Base-by-base conservation (phyloP, 2,888 invertebrate genomes). In the Coenonympha glycerion region DNA sequence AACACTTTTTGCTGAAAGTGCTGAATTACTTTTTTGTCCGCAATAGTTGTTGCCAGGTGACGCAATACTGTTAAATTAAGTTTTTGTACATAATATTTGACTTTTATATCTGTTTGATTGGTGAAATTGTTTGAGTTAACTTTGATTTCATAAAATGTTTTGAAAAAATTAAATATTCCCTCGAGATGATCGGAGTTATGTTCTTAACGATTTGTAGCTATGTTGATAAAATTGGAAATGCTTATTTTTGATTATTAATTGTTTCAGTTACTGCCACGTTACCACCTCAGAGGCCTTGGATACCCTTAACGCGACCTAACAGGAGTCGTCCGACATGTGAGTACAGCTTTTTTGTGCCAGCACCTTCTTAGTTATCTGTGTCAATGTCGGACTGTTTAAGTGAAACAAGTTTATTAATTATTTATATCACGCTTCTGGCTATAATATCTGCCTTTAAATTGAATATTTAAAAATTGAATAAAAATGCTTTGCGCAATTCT, bases 221-320 rank as follows among this genome's bases (percentile, higher is more conserved):
- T 2, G 3, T 33, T 33, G 31, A 16, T 33, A 3, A 3, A 11
- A 3, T 13, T 21, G 2, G 8, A 18, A 22, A 40, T 46, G 26
- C 33, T 41, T 44, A 63, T 47, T n/a, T 65, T 52, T 64, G 66
- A 60, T 72, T 39, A 24, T 68, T 71, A 71, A 79, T 83, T 76
- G 78, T 94, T 94, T 57, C 91, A 96, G 96, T 96, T 76, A 94
- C 94, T 71, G 93, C 94, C 69, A 92, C 93, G 63, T 91, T 92
- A 78, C 97, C 97, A 65, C 97, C 97, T 62, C 95, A 95, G 80
- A 90, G 98, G 84, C 97, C 97, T 73, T 98, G 98, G 98, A 94
- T 97, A 76, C 95, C 95, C 57, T 88, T 97, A 70, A 94, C 95
- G 55, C 91, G 95, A 82, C 96, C 97, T 58, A 94, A 95, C 79